These are phyloP conservation scores for Octopus sinensis DNA, from an alignment of 1,140 invertebrate genomes.

Conservation along the genomic window DNA sequence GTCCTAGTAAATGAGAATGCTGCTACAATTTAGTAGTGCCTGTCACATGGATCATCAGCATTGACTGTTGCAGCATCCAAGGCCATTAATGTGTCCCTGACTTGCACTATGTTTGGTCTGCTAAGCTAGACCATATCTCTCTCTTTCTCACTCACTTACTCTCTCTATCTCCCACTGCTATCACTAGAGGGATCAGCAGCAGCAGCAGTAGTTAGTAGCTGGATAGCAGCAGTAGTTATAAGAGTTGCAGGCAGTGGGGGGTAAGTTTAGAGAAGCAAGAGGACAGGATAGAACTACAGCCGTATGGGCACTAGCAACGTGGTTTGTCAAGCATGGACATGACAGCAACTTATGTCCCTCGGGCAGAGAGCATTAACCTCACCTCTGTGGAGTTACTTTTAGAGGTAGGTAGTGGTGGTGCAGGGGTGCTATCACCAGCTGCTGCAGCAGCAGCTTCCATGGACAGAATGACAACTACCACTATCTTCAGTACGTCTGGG, in stretches of 20 bases:
- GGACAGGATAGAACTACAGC: background rate
- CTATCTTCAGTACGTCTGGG: background rate
- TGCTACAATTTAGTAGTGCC: too few relatives aligned
- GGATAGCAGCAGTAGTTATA: background rate
- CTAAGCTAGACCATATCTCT: background rate
- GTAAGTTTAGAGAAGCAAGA: background rate
- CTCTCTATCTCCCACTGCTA: background rate
- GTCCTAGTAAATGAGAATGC: too few relatives aligned
- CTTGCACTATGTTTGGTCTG: background rate
- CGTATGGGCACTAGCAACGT: constrained; percentile 5
- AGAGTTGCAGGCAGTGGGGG: background rate
- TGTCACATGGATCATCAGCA: too few relatives aligned
- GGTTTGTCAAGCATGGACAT: constrained; percentile 2
- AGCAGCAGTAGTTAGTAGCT: background rate
- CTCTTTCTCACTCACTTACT: background rate
- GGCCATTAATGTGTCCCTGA: constrained; percentile 5
- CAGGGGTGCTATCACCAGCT: background rate
- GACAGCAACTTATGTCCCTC: background rate
- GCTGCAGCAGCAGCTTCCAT: background rate
- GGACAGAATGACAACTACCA: constrained; percentile 13
- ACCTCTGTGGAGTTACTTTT: background rate
- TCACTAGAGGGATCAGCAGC: background rate
- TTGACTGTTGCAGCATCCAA: background rate
- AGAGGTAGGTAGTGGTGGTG: background rate
- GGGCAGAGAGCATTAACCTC: background rate